Percentiles rank a stretch among this genome's conserved stretches.
Evolutionary conservation across 2,888 invertebrate genomes (phyloP).

Genomic region (Spialia ferax): DNA sequence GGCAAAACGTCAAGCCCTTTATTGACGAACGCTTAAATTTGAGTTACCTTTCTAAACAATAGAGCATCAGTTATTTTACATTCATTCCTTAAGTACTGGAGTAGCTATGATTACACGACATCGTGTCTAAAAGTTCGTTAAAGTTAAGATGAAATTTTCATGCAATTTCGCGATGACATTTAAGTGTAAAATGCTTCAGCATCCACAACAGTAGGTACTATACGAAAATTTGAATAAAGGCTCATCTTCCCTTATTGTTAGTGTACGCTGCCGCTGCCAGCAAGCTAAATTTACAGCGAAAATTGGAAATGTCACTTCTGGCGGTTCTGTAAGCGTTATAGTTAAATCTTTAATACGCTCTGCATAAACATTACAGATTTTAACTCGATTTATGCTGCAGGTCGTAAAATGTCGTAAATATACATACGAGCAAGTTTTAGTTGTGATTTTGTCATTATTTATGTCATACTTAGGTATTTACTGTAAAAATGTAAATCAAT

Average conservation of each 20-base stretch:
- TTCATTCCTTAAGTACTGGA: not conserved
- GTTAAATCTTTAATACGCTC: conserved; percentile 26
- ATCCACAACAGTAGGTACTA: conserved; percentile 49
- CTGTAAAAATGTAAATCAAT: too few relatives aligned
- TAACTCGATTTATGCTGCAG: not conserved
- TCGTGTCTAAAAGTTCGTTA: conserved; percentile 22
- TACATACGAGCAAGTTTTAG: not conserved
- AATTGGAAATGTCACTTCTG: conserved; percentile 39
- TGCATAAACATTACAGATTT: conserved; percentile 5
- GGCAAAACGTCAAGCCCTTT: not conserved
- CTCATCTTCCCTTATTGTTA: conserved; percentile 49
- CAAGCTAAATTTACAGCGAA: conserved; percentile 41
- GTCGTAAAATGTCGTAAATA: not conserved
- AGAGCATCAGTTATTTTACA: not conserved
- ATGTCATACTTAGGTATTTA: too few relatives aligned
- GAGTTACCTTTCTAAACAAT: not conserved
- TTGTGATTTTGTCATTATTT: not conserved
- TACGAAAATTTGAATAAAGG: conserved; percentile 55
- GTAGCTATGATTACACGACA: conserved; percentile 12
- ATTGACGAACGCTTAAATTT: not conserved
- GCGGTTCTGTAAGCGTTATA: conserved; percentile 19
- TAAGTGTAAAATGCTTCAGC: conserved; percentile 52
- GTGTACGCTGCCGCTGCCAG: conserved; percentile 26
- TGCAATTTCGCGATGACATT: conserved; percentile 56
- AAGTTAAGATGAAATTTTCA: conserved; percentile 55